Base-by-base conservation (phyloP, 2,888 invertebrate species). In the Vandiemenella viatica region DNA sequence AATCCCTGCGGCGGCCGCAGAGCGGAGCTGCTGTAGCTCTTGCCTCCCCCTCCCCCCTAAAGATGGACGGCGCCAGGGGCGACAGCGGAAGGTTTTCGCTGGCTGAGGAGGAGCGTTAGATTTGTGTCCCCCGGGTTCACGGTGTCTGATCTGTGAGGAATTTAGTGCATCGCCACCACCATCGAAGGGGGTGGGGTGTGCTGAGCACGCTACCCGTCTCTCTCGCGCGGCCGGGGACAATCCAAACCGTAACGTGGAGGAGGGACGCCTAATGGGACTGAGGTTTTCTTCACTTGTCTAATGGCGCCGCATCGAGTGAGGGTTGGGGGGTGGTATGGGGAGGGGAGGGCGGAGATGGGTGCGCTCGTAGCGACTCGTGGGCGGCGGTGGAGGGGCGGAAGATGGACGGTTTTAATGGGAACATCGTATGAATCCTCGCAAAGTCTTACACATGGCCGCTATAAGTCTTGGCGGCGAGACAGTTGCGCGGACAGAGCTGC, bases 91-190 rank as follows among this genome's bases (percentile, higher is more conserved):
- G 52, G 49, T 52, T 52, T 49, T 49, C 50, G 38, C 43, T 44
- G 46, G 48, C 43, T 55, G 61, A 65, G n/a, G n/a, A n/a, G n/a
- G n/a, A n/a, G n/a, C n/a, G n/a, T n/a, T n/a, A n/a, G 66, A 66
- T 65, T 66, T 65, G 66, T 65, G 63, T 63, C 63, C 61, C 60
- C 55, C 53, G 62, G 62, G 64, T 64, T 64, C 64, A 64, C 66
- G 63, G 64, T 63, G 63, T 63, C 61, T 64, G 65, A 66, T 64
- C 63, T 63, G 59, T 65, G 65, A 65, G 63, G 64, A 65, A 66
- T 66, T 65, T 65, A 65, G 62, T 61, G 62, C 62, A 59, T 54
- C 57, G 45, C n/a, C n/a, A n/a, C n/a, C n/a, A n/a, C n/a, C n/a
- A n/a, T n/a, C n/a, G n/a, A 4, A 32, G 4, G 32, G 32, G 32